Conservation (phyloP, 2,888 invertebrate species). For the Acrobasis repandana region DNA sequence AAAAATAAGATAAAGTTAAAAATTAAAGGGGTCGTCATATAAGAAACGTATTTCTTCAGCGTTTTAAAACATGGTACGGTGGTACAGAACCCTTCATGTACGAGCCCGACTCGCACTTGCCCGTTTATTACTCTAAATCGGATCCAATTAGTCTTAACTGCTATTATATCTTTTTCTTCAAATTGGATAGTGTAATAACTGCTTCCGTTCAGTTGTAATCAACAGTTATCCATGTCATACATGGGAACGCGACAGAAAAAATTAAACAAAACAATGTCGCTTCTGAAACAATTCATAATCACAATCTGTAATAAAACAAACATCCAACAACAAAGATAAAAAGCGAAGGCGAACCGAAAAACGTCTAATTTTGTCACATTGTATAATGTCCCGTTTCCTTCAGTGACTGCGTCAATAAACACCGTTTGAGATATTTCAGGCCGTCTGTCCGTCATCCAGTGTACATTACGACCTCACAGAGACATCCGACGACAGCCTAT, state of each 20-base stretch:
- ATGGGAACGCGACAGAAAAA: not conserved
- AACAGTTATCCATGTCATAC: no score
- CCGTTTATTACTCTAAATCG: no score
- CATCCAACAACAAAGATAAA: conserved; percentile 6
- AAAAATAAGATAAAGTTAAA: no score
- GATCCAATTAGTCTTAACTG: no score
- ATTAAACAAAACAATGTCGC: not conserved
- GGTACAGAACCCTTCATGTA: no score
- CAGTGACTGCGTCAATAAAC: conserved; percentile 68
- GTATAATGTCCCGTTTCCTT: conserved; percentile 55
- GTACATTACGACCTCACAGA: conserved; percentile 66
- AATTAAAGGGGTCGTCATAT: no score
- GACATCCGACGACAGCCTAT: conserved; percentile 76
- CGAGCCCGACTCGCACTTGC: no score
- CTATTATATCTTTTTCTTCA: no score
- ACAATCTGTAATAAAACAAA: not conserved
- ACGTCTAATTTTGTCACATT: conserved; percentile 63
- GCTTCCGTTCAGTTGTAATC: no score
- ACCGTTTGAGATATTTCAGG: conserved; percentile 69
- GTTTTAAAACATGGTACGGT: no score
- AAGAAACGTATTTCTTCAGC: no score
- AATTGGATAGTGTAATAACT: no score
- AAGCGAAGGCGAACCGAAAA: conserved; percentile 42
- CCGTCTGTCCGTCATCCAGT: conserved; percentile 56
- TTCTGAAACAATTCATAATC: not conserved